A percentile compares a stretch with the other conserved stretches of the same genome.
Evolutionary conservation across 2,113 vertebrate genomes (phyloP).

Genomic region (Hippocampus guttulatus): DNA sequence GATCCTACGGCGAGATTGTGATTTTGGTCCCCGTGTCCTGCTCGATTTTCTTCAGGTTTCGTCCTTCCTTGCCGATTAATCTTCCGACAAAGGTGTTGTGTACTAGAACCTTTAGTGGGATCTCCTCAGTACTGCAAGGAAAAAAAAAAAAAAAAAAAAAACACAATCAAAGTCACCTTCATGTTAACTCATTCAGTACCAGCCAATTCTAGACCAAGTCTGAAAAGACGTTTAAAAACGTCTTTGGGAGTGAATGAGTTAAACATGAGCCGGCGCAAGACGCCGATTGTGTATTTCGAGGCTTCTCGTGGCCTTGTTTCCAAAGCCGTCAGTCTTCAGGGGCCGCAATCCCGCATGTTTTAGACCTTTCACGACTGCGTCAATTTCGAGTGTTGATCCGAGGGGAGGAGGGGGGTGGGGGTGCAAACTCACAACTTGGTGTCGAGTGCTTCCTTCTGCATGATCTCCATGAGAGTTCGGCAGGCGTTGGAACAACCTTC

Average conservation of each 20-base stretch:
- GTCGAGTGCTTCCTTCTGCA: slow-evolving; percentile 97
- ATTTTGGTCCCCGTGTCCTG: slow-evolving; percentile 97
- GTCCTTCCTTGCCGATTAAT: slow-evolving; percentile 96
- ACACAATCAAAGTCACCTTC: background rate
- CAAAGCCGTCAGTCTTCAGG: too few species aligned
- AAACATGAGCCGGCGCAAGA: background rate
- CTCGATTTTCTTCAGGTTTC: slow-evolving; percentile 97
- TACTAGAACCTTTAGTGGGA: slow-evolving; percentile 95
- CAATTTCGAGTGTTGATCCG: background rate
- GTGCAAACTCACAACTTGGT: slow-evolving; percentile 89
- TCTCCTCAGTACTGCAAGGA: slow-evolving; percentile 87
- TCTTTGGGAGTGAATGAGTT: too few species aligned
- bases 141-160: background rate
- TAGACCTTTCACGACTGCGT: too few species aligned
- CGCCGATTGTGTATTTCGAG: background rate
- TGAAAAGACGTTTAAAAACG: too few species aligned
- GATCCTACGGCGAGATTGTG: slow-evolving; percentile 91
- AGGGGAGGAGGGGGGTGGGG: background rate
- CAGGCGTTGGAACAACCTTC: slow-evolving; percentile 93
- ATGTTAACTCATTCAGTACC: too few species aligned
- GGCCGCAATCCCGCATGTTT: too few species aligned
- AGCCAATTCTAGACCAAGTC: too few species aligned
- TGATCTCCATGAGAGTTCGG: slow-evolving; percentile 96
- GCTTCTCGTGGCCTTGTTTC: background rate
- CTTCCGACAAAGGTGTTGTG: slow-evolving; percentile 98